A percentile compares a stretch with the other conserved stretches of the same genome.
Conservation (phyloP, 2,797 vertebrate species). For the Danio choprae region DNA sequence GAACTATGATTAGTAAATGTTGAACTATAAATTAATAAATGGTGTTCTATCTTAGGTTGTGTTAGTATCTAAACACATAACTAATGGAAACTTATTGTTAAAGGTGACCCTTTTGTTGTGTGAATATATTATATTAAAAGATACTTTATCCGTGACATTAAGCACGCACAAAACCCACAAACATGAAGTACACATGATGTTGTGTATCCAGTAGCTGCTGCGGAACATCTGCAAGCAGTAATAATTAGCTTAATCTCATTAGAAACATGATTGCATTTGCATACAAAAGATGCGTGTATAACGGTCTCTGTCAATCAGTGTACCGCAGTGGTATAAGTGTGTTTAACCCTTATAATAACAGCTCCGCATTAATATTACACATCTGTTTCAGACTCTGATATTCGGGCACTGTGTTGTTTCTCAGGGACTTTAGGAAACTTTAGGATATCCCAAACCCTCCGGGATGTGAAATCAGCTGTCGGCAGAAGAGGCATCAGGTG, state of each 20-base stretch:
- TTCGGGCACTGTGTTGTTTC: not conserved
- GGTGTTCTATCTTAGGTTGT: too few relatives aligned
- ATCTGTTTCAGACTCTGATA: not conserved
- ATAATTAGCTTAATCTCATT: slow-evolving; percentile 27
- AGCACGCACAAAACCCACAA: not conserved
- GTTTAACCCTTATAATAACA: slow-evolving; percentile 1
- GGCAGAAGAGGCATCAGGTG: slow-evolving; percentile 12
- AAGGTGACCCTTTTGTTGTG: too few relatives aligned
- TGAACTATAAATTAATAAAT: too few relatives aligned
- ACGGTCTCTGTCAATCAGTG: not conserved
- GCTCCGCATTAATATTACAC: not conserved
- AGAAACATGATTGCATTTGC: slow-evolving; percentile 34
- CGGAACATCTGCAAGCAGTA: slow-evolving; percentile 17
- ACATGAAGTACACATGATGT: not conserved
- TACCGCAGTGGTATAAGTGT: slow-evolving; percentile 2
- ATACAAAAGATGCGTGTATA: slow-evolving; percentile 11
- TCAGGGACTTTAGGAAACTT: not conserved
- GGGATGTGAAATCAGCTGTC: not conserved
- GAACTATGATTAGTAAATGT: too few relatives aligned
- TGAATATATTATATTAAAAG: too few relatives aligned
- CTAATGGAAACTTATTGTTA: too few relatives aligned
- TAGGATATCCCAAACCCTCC: not conserved
- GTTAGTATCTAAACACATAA: too few relatives aligned
- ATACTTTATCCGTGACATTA: not conserved
- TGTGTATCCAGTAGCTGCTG: not conserved